Base-by-base conservation (phyloP, 2,888 invertebrate species). In the Rhagonycha fulva region DNA sequence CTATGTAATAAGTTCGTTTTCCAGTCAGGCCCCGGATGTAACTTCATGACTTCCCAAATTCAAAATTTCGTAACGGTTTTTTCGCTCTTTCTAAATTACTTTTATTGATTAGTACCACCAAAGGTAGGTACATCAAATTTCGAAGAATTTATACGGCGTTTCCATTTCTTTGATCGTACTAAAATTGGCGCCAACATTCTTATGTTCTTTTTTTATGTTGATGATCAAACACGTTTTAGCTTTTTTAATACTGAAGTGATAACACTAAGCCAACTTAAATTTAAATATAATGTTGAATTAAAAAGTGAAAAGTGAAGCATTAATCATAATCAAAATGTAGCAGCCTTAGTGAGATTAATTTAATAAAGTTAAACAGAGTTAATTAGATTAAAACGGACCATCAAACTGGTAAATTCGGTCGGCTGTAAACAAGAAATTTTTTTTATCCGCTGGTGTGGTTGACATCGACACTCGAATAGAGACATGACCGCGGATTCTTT, bases 391-490 rank as follows among this genome's bases (percentile, higher is more conserved):
- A 62, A 14, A 70, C 14, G 30, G 68, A 74, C 74, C 62, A 70
- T 70, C 70, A 70, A 74, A 70, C 70, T 70, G 74, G 70, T 68
- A 67, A 61, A 68, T 60, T 71, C 19, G 72, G 72, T 71, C 74
- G 74, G 74, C 66, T 69, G 61, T 62, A 28, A 32, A 70, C 74
- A 69, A 71, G 71, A 19, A 32, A 11, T 19, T 28, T 47, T 28
- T 67, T 66, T 76, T 72, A 74, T 74, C 71, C 71, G 75, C 71
- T 47, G 47, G 72, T 71, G 78, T 71, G 74, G 78, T 74, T 32
- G 78, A 78, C 78, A 78, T 72, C 70, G 74, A 78, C 76, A 78
- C 70, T 75, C 70, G 74, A 78, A 78, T 78, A 74, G 71, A 78
- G 78, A 78, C 76, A 72, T 76, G 76, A 78, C 75, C 75, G 71